These are phyloP conservation scores for Thereva nobilitata DNA, from an alignment of 2,888 invertebrate species.

Conservation along the genomic window DNA sequence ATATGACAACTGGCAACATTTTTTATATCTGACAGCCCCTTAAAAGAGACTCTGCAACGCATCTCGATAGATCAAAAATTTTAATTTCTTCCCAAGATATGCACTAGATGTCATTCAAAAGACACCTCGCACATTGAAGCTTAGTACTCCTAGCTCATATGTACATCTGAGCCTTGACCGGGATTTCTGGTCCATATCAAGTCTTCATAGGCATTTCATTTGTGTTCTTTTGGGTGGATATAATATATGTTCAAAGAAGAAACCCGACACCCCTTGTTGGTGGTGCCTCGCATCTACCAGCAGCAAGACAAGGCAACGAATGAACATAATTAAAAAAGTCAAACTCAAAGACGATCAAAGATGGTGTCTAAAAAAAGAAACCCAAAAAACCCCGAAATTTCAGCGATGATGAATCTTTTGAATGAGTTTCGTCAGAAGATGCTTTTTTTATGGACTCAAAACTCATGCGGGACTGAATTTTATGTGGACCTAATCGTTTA, in stretches of 20 bases:
- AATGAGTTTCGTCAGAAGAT: conserved; percentile 14
- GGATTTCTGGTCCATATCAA: conserved; percentile 1
- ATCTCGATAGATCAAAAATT: conserved; percentile 32
- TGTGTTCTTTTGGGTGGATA: background rate
- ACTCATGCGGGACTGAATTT: background rate
- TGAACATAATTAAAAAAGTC: background rate
- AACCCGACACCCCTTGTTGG: conserved; percentile 4
- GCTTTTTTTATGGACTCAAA: background rate
- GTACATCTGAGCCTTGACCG: conserved; percentile 5
- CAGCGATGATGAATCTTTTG: conserved; percentile 18
- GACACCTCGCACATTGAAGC: background rate
- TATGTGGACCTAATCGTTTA: conserved; percentile 7
- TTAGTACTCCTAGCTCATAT: background rate
- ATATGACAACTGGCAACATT: too few relatives aligned
- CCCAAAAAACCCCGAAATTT: conserved; percentile 4
- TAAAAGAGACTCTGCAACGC: conserved; percentile 15
- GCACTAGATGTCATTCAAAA: conserved; percentile 5
- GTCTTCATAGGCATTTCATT: background rate
- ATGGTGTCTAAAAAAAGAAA: conserved; percentile 1
- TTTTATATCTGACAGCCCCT: too few relatives aligned
- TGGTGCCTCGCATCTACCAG: background rate
- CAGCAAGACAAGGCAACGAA: background rate
- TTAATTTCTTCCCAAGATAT: conserved; percentile 10
- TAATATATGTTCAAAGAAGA: background rate
- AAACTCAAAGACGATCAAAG: background rate